Percentiles rank a stretch among this genome's conserved stretches.
Evolutionary conservation across 2,797 vertebrate species (phyloP).

Genomic region (Pampus argenteus): DNA sequence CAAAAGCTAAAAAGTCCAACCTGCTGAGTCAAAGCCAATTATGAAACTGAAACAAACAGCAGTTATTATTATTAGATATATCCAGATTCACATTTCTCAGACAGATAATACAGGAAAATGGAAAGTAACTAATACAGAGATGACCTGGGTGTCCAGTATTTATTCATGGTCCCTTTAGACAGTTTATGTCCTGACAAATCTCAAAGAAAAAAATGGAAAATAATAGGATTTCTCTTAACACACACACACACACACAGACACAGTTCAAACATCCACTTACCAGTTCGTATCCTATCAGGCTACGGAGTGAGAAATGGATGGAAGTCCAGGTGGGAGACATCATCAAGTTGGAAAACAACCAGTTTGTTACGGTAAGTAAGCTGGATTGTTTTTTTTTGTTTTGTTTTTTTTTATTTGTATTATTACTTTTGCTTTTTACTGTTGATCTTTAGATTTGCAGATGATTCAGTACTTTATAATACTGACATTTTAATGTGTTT

Average conservation of each 20-base stretch:
- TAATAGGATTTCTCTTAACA: too few relatives aligned
- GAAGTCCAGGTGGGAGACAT: slow-evolving; percentile 95
- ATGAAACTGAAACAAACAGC: too few relatives aligned
- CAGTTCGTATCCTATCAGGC: slow-evolving; percentile 74
- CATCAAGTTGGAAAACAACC: slow-evolving; percentile 95
- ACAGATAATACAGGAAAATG: slow-evolving; percentile 44
- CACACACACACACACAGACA: slow-evolving; percentile 15
- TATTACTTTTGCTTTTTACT: not conserved
- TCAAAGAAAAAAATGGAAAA: slow-evolving; percentile 36
- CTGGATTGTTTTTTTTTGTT: not conserved
- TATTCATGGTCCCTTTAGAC: slow-evolving; percentile 21
- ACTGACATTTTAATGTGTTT: too few relatives aligned
- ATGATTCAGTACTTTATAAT: too few relatives aligned
- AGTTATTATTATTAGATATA: too few relatives aligned
- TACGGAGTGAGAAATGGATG: slow-evolving; percentile 94
- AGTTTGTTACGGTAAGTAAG: slow-evolving; percentile 92
- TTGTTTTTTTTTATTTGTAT: not conserved
- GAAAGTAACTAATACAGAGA: slow-evolving; percentile 34
- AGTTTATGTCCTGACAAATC: slow-evolving; percentile 14
- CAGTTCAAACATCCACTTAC: slow-evolving; percentile 9
- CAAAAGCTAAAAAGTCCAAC: too few relatives aligned
- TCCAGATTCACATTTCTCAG: too few relatives aligned
- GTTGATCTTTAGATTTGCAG: too few relatives aligned
- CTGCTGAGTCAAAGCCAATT: too few relatives aligned
- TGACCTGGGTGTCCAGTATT: slow-evolving; percentile 20